phyloP scores from a whole-genome alignment of 2,888 invertebrate genomes.

The Plagodis dolabraria region DNA sequence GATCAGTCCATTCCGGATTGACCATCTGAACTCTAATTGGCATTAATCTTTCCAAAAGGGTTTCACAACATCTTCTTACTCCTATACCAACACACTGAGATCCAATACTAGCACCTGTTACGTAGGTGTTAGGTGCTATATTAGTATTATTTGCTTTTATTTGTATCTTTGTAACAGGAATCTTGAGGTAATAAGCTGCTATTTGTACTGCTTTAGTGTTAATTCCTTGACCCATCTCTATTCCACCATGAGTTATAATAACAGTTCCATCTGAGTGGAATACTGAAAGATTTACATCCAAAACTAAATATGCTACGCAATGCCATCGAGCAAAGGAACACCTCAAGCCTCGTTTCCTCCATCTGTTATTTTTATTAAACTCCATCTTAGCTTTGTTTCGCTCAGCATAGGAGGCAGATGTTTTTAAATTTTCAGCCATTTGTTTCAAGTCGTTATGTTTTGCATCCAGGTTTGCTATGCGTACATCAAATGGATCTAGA shows the following conservation, averaged over 20 bases:
- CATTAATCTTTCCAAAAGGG: conserved; percentile 68
- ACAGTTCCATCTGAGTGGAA: conserved; percentile 86
- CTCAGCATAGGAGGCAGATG: conserved; percentile 76
- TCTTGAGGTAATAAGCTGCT: conserved; percentile 86
- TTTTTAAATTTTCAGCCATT: conserved; percentile 82
- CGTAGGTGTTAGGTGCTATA: conserved; percentile 85
- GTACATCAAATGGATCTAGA: conserved; percentile 83
- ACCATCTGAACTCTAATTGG: conserved; percentile 63
- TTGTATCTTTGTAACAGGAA: conserved; percentile 85
- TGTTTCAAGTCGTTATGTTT: conserved; percentile 53
- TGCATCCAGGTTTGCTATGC: conserved; percentile 75
- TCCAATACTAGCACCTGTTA: conserved; percentile 87
- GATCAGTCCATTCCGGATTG: conserved; percentile 48
- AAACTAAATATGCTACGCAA: conserved; percentile 42
- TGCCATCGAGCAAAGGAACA: conserved; percentile 81
- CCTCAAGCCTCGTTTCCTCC: conserved; percentile 88
- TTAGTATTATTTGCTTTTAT: conserved; percentile 87
- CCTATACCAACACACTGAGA: conserved; percentile 87
- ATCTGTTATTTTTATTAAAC: conserved; percentile 87
- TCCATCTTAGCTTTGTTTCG: conserved; percentile 72
- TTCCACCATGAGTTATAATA: conserved; percentile 70
- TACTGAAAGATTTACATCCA: conserved; percentile 83
- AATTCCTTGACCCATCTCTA: no score
- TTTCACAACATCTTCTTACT: conserved; percentile 75
- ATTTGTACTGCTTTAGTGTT: conserved; percentile 87